phyloP scores from a whole-genome alignment of 2,797 vertebrate genomes.

The Cyclopterus lumpus region DNA sequence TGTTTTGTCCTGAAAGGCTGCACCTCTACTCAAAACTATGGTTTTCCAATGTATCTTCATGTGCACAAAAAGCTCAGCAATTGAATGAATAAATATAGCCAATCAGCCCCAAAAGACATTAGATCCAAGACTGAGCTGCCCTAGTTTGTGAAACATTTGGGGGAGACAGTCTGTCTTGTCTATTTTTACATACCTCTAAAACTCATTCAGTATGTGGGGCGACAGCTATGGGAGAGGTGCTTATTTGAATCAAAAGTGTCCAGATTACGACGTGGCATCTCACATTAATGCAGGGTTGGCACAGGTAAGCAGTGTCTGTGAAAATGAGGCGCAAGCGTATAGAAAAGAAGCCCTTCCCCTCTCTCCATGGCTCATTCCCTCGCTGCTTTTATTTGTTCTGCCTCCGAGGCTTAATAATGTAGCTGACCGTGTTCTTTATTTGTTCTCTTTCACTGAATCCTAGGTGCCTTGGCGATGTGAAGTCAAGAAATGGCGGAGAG shows the following conservation, averaged over 20 bases:
- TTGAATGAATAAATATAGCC: background rate
- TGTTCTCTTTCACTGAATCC: constrained; percentile 62
- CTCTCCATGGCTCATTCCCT: constrained; percentile 9
- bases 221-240: constrained; percentile 61
- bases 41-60: constrained; percentile 10
- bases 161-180: constrained; percentile 57
- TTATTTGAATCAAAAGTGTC: constrained; percentile 36
- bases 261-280: constrained; percentile 41
- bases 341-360: constrained; percentile 30
- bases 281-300: constrained; percentile 33
- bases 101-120: constrained; percentile 32
- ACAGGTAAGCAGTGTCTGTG: constrained; percentile 42
- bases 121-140: constrained; percentile 52
- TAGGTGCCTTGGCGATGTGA: constrained; percentile 67
- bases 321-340: constrained; percentile 36
- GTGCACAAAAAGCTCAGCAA: background rate
- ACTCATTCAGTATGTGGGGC: constrained; percentile 56
- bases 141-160: constrained; percentile 69
- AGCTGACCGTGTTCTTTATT: constrained; percentile 46
- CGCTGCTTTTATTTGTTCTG: constrained; percentile 39
- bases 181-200: constrained; percentile 66
- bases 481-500: constrained; percentile 84
- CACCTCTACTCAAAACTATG: background rate
- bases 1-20: constrained; percentile 2
- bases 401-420: constrained; percentile 31